Evolutionary conservation across 2,797 vertebrate genomes (phyloP), one percentile per base, ranked within the genome.

Genomic region (Ctenopoma kingsleyae): DNA sequence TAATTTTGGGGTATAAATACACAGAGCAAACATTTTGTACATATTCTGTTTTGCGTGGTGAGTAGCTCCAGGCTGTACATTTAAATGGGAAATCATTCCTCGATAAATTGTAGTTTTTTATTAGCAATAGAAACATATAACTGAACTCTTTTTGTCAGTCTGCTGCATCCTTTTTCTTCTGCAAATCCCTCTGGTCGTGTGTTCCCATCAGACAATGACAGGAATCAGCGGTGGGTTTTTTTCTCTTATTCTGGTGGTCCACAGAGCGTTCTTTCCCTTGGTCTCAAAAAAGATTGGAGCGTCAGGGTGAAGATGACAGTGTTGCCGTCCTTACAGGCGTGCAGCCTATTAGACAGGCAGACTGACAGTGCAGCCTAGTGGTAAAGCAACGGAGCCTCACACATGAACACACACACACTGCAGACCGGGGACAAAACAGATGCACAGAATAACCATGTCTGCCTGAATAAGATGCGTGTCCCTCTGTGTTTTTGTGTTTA

Each of bases 311-410:
- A 77, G 75, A 86, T 71, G 78, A 84, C 81, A 69, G 74, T 27
- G 74, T 52, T 72, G 84, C 73, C 67, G 71, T 80, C 80, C 80
- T 83, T 43, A 25, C 79, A 72, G 72, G 63, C 74, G 2, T 67
- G 73, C 74, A 83, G 76, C 80, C 75, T 81, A 85, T 87, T 82
- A 87, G 85, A 87, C 86, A 73, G 81, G 78, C 82, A 91, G 90
- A 85, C 87, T 89, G 90, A 91, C 88, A 91, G 87, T 90, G 90
- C 89, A 91, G 89, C 88, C 90, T 91, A 89, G 90, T 86, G 90
- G 90, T 65, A 89, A 86, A 84, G 80, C 55, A 66, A 81, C 17
- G 32, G 63, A 80, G 80, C 73, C 86, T 68, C 78, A 82, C 86
- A 87, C 78, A 80, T 58, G 57, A 66, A 76, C 86, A 85, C 73